Base-by-base conservation (phyloP, 2,797 vertebrate species). In the Trachops cirrhosus region DNA sequence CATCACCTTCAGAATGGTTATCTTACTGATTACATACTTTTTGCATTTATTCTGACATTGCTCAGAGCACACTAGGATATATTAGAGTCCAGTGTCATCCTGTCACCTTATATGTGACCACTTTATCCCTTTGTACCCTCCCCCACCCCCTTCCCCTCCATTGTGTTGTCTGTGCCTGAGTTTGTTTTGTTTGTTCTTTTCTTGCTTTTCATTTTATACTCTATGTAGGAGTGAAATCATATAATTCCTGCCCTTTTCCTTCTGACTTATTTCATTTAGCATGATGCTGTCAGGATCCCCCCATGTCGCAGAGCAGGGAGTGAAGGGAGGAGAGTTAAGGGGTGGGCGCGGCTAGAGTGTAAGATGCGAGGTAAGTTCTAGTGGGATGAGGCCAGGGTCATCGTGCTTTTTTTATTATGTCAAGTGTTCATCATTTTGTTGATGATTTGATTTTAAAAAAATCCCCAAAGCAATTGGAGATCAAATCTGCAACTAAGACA, bases 401-500 rank as follows among this genome's bases (percentile, higher is more conserved):
- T 4, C 52, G 12, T 12, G 9, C 3, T 32, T 68, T 32, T 68
- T 62, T 74, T 26, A 74, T 52, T 52, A 67, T 32, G 22, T n/a
- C 50, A 77, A 68, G 16, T 86, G 24, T 39, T 91, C 79, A 77
- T 71, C 14, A 15, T 77, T 94, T 89, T 85, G 37, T 82, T 50
- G 22, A 84, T 89, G 62, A 90, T 94, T 85, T 89, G 67, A 95
- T 85, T 93, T 93, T 85, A 44, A 64, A 96, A 52, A 52, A 22
- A 11, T 46, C 48, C 75, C 52, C 26, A 95, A 73, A 82, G 74
- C 54, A 86, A 88, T 86, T 79, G 86, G 54, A 41, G 92, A 95
- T 92, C 48, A 88, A 93, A 86, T 86, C 34, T 87, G 14, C 83
- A 86, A 85, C 79, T n/a, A 48, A 59, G 19, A 71, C 94, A 96